Percentiles rank a stretch among this genome's conserved stretches.
Evolutionary conservation across 1,140 invertebrate species (phyloP).

Genomic region (Solenopsis fugax): DNA sequence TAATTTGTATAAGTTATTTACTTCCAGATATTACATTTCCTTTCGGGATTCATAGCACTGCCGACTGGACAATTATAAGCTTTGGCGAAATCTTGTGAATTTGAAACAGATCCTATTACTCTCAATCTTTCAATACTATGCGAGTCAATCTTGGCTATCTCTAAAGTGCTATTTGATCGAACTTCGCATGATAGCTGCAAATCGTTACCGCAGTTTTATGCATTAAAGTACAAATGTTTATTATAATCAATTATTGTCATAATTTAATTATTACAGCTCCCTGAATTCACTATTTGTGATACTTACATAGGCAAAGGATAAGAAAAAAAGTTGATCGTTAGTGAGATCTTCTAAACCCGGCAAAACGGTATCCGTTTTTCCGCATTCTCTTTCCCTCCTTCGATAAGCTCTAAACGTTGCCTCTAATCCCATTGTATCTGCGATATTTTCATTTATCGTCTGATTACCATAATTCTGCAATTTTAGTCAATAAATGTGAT

Average conservation of each 20-base stretch:
- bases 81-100: slow-evolving; percentile 63
- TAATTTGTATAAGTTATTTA: slow-evolving; percentile 19
- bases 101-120: slow-evolving; percentile 60
- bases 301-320: slow-evolving; percentile 64
- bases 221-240: background rate
- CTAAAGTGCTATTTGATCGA: background rate
- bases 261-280: background rate
- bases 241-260: background rate
- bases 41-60: slow-evolving; percentile 69
- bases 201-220: background rate
- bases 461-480: slow-evolving; percentile 68
- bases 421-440: slow-evolving; percentile 68
- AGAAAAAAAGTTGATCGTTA: slow-evolving; percentile 66
- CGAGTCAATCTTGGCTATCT: background rate
- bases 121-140: slow-evolving; percentile 63
- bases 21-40: slow-evolving; percentile 68
- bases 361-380: slow-evolving; percentile 33
- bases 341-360: slow-evolving; percentile 50
- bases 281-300: background rate
- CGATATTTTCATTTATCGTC: slow-evolving; percentile 66
- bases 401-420: slow-evolving; percentile 60
- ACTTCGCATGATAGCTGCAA: slow-evolving; percentile 66
- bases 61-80: slow-evolving; percentile 57
- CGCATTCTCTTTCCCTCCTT: slow-evolving; percentile 57
- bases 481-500: background rate